Percentiles rank a stretch among this genome's conserved stretches.
Evolutionary conservation across 2,797 vertebrate genomes (phyloP).

Genomic region (Girardinus metallicus): DNA sequence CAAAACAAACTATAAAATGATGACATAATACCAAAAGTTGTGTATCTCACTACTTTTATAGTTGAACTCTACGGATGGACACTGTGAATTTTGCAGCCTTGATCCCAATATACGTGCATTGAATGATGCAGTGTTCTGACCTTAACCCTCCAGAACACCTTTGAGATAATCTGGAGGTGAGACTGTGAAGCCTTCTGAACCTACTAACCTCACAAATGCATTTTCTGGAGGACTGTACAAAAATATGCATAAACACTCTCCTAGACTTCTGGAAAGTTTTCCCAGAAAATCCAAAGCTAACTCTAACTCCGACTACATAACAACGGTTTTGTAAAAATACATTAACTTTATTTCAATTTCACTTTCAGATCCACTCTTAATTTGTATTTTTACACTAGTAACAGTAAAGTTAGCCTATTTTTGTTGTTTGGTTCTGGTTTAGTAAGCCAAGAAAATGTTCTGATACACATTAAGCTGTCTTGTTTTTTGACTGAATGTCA

Average conservation of each 20-base stretch:
- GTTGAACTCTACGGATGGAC: neutral
- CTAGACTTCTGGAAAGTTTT: neutral
- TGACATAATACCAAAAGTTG: neutral
- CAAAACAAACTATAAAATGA: neutral
- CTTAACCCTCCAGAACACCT: neutral
- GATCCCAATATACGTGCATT: neutral
- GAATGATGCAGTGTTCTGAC: neutral
- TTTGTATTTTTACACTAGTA: slow-evolving; percentile 26
- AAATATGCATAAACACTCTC: neutral
- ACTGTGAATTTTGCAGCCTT: neutral
- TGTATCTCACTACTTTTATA: neutral
- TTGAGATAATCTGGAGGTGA: neutral
- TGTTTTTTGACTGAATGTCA: slow-evolving; percentile 66
- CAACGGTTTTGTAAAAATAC: neutral
- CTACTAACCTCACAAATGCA: neutral
- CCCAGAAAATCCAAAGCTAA: neutral
- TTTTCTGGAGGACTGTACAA: neutral
- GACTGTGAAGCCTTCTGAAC: neutral
- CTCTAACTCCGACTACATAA: neutral
- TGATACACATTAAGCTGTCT: slow-evolving; percentile 52
- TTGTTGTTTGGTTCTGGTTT: slow-evolving; percentile 47
- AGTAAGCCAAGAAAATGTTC: slow-evolving; percentile 49
- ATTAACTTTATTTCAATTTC: neutral
- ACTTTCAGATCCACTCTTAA: neutral
- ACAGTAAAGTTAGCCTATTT: slow-evolving; percentile 32